Evolutionary conservation across 1,140 invertebrate species (phyloP), one percentile per base, ranked within the genome.

Genomic region (Prorops nasuta): DNA sequence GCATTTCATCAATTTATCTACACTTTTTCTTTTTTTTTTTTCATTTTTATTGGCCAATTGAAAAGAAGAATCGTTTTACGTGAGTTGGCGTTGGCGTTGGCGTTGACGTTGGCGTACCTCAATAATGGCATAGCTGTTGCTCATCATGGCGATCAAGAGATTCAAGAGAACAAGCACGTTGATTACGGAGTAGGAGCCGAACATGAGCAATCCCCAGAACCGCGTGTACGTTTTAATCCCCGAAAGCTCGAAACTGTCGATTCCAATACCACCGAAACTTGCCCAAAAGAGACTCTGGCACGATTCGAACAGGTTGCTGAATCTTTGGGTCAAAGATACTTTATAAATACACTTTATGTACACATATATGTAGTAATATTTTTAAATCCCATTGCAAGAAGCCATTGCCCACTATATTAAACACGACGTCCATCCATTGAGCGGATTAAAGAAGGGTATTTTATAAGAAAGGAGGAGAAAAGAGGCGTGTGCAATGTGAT

Each of bases 281-380:
- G 90, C 90, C 91, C 91, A 95, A 73, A 94, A 95, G 16, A 95
- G 75, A 31, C 89, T 93, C 69, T 95, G 91, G 16, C 90, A 86
- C 2, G 91, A 87, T 76, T 94, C 91, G 71, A 93, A 95, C n/a
- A 94, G 77, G 71, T 88, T 94, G 75, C 51, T 72, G 39, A 75
- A 75, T 34, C 71, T 72, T n/a, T n/a, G n/a, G n/a, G n/a, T n/a
- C n/a, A n/a, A n/a, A n/a, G n/a, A n/a, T n/a, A 18, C 14, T 49
- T 39, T 12, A 38, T 16, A 9, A 43, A 41, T n/a, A n/a, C n/a
- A n/a, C n/a, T n/a, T n/a, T n/a, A n/a, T n/a, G n/a, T n/a, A n/a
- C n/a, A n/a, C n/a, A n/a, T n/a, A n/a, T n/a, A n/a, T n/a, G n/a
- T n/a, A n/a, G n/a, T n/a, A n/a, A n/a, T n/a, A n/a, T n/a, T 41